These are phyloP conservation scores for Cheumatopsyche charites DNA, from an alignment of 1,140 invertebrate genomes.

Conservation along the genomic window DNA sequence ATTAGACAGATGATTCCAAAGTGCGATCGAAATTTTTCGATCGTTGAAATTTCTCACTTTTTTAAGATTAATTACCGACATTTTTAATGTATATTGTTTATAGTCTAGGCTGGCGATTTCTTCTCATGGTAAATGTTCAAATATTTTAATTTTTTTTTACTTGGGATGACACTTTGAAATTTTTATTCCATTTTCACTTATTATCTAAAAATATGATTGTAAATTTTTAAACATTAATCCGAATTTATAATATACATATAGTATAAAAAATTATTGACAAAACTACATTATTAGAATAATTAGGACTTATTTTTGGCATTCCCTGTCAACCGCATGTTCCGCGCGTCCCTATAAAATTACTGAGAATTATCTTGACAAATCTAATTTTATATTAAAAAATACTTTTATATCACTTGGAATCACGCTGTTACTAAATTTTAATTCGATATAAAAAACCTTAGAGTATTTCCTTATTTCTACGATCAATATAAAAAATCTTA, in stretches of 20 bases:
- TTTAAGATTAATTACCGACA: too few relatives aligned
- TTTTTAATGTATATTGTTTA: too few relatives aligned
- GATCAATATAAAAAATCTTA: slow-evolving; percentile 45
- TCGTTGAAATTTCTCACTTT: too few relatives aligned
- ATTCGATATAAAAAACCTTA: slow-evolving; percentile 45
- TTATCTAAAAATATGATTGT: slow-evolving; percentile 15
- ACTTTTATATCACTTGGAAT: slow-evolving; percentile 48
- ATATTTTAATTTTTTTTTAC: background rate
- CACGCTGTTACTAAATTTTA: slow-evolving; percentile 47
- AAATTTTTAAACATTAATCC: slow-evolving; percentile 13
- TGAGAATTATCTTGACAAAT: slow-evolving; percentile 36
- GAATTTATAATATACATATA: slow-evolving; percentile 8
- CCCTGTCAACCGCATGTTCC: slow-evolving; percentile 44
- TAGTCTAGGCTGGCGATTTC: slow-evolving; percentile 18
- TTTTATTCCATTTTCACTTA: background rate
- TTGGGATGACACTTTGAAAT: background rate
- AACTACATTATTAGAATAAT: slow-evolving; percentile 43
- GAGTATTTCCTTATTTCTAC: slow-evolving; percentile 31
- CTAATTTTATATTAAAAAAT: slow-evolving; percentile 41
- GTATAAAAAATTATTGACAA: slow-evolving; percentile 34
- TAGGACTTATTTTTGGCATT: slow-evolving; percentile 48
- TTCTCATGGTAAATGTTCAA: background rate
- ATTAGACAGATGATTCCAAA: too few relatives aligned
- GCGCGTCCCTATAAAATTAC: slow-evolving; percentile 34
- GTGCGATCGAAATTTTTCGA: too few relatives aligned